Evolutionary conservation across 1,140 invertebrate genomes (phyloP).

Genomic region (Orchestia grillus): DNA sequence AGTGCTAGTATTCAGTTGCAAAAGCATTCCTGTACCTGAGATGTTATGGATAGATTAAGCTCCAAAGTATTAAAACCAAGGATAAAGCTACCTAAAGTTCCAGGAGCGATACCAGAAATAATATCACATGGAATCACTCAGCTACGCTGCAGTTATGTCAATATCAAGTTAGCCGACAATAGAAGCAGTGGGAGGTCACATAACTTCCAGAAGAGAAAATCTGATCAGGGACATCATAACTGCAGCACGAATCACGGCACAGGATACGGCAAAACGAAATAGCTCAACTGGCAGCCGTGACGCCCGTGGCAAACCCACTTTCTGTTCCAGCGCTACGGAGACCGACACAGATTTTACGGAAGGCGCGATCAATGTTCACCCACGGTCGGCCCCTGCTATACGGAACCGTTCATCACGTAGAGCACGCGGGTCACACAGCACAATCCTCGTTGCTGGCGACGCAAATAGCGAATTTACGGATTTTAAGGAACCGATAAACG

Average conservation of each 20-base stretch:
- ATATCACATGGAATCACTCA: constrained; percentile 33
- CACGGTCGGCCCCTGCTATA: too few species aligned
- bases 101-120: background rate
- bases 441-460: too few species aligned
- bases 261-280: background rate
- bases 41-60: background rate
- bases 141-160: background rate
- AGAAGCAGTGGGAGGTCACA: background rate
- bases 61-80: background rate
- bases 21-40: background rate
- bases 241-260: background rate
- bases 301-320: too few species aligned
- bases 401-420: too few species aligned
- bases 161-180: background rate
- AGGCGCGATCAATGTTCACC: too few species aligned
- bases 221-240: background rate
- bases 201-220: background rate
- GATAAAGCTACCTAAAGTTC: background rate
- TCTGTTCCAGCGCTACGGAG: too few species aligned
- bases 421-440: too few species aligned
- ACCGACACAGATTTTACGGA: too few species aligned
- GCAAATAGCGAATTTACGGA: too few species aligned
- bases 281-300: background rate
- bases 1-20: background rate
- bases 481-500: too few species aligned